Conservation (phyloP, 2,113 vertebrate species). For the Vireo altiloquus region DNA sequence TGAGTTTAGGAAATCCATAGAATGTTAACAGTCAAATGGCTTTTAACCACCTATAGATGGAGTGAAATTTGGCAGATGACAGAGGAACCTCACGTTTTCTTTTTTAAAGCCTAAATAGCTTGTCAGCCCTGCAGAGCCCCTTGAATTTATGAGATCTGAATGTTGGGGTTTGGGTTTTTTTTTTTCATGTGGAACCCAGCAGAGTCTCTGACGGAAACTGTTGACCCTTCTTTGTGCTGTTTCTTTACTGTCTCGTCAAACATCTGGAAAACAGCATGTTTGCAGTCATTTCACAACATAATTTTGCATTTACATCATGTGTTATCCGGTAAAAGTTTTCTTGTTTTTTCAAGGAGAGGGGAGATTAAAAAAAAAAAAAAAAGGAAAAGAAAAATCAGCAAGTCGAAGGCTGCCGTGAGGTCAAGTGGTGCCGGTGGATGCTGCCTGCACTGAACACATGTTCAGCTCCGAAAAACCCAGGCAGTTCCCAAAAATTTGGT, state of each 20-base stretch:
- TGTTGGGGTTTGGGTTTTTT: slow-evolving; percentile 44
- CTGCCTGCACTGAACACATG: slow-evolving; percentile 90
- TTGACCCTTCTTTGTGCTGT: slow-evolving; percentile 75
- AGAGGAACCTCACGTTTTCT: slow-evolving; percentile 59
- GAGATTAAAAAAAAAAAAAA: not conserved
- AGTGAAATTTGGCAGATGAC: slow-evolving; percentile 73
- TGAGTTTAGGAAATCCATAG: slow-evolving; percentile 64
- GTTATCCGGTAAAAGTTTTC: slow-evolving; percentile 82
- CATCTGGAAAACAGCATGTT: slow-evolving; percentile 95
- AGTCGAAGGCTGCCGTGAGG: slow-evolving; percentile 81
- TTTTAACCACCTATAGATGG: slow-evolving; percentile 75
- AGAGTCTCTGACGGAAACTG: slow-evolving; percentile 78
- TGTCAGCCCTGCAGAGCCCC: slow-evolving; percentile 75
- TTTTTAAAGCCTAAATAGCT: slow-evolving; percentile 70
- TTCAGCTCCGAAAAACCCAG: slow-evolving; percentile 80
- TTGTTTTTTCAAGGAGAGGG: slow-evolving; percentile 17
- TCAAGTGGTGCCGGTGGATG: slow-evolving; percentile 94
- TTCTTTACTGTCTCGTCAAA: slow-evolving; percentile 80
- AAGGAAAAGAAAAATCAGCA: slow-evolving; percentile 53
- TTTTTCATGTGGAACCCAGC: slow-evolving; percentile 74
- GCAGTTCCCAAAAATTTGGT: slow-evolving; percentile 93
- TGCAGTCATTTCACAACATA: slow-evolving; percentile 82
- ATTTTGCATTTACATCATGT: slow-evolving; percentile 90
- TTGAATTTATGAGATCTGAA: slow-evolving; percentile 59
- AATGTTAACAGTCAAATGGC: slow-evolving; percentile 66